Base-by-base conservation (phyloP, 2,888 invertebrate genomes). In the Isotomurus palustris region DNA sequence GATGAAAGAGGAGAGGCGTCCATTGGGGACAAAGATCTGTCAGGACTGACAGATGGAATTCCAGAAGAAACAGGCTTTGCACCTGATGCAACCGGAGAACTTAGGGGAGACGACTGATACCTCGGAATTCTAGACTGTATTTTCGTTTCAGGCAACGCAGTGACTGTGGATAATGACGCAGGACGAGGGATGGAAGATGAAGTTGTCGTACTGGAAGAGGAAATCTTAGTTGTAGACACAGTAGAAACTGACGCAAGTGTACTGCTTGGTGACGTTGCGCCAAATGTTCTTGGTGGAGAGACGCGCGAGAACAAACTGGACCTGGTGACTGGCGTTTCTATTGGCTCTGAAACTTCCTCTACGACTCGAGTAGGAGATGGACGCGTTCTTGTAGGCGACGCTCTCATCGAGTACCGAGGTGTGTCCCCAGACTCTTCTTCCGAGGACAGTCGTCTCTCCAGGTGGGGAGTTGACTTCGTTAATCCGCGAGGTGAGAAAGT, bases 111-210 rank as follows among this genome's bases (percentile, higher is more conserved):
- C 40, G n/a, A 29, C 53, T n/a, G 66, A 64, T 2, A 43, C 17
- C 67, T 29, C 10, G 67, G 67, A n/a, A 67, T 67, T 48, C 56
- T 58, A 28, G 67, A 67, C 3, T 56, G 32, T 1, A 35, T 28
- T 44, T 60, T 66, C n/a, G 2, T 19, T 19, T 64, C 64, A n/a
- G n/a, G n/a, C n/a, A n/a, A n/a, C n/a, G n/a, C n/a, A n/a, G n/a
- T n/a, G 1, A 43, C 25, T 5, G 47, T 43, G 1, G 50, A 41
- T 14, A 38, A 38, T 8, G 38, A 38, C n/a, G 17, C 38, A 14
- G 14, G 14, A 4, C 38, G 5, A 8, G 38, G 8, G 5, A 14
- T 38, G 5, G 19, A 22, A 6, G n/a, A n/a, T n/a, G n/a, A n/a
- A n/a, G n/a, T n/a, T n/a, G n/a, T n/a, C n/a, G 17, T 43, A 22